Evolutionary conservation across 2,888 invertebrate genomes (phyloP), one percentile per base, ranked within the genome.

Genomic region (Achlya flavicornis): DNA sequence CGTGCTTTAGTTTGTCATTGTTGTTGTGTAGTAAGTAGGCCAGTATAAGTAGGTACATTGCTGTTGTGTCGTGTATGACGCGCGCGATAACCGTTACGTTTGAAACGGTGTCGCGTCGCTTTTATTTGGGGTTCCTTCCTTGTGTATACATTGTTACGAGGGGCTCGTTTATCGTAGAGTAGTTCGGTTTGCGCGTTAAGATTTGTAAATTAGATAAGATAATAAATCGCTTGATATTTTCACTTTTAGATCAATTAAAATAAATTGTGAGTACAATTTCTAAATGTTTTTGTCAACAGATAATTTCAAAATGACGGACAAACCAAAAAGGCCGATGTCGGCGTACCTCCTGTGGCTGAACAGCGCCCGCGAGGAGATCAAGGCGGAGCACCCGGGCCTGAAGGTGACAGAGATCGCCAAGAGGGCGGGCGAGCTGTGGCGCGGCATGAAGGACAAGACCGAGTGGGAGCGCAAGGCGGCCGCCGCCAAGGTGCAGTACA

Each of bases 271-370:
- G 53, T 53, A 64, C 66, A 95, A 97, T 91, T 53, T 53, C 53
- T 19, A 53, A 53, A 53, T 96, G 87, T 95, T 95, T 53, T 53
- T 53, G 53, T 53, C 10, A 19, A 53, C 53, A 53, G 53, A 53
- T 75, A 77, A 53, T 10, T 10, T 53, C 19, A 53, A 53, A 53
- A 53, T 53, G 53, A 4, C n/a, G 95, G 95, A 91, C 96, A 98
- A 95, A 85, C 99, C 99, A 43, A 99, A 99, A 87, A 95, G 98
- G 70, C 97, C 98, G 14, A 94, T 95, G 74, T 96, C 98, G 2
- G 98, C 97, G 1, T 99, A 97, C 85, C 96, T 99, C 96, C 81
- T 98, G 69, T 99, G 98, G 97, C 90, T 98, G 70, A 97, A 97
- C 80, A 97, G 96, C 67, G 95, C 94, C 64, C 94, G 99, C 64